Conservation (phyloP, 2,888 invertebrate species). For the Heliconius aoede region DNA sequence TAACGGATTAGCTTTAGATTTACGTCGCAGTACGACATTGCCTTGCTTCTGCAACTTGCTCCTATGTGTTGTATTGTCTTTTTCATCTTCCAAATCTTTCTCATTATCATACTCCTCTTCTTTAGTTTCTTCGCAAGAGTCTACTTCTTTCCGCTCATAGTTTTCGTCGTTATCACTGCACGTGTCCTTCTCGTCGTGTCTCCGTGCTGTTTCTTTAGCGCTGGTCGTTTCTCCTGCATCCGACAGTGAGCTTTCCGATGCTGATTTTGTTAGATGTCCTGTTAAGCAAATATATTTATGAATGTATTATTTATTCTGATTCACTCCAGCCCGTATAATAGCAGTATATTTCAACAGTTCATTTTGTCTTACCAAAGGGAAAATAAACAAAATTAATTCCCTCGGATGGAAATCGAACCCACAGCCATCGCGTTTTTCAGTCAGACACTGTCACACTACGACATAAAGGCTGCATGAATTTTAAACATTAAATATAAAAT, state of each 20-base stretch:
- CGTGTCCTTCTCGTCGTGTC: conserved; percentile 88
- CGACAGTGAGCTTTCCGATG: conserved; percentile 94
- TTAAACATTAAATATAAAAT: too few relatives aligned
- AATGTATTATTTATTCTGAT: too few relatives aligned
- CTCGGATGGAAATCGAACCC: too few relatives aligned
- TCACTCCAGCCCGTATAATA: too few relatives aligned
- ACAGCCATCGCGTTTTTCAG: too few relatives aligned
- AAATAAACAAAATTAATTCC: too few relatives aligned
- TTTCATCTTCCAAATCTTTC: conserved; percentile 62
- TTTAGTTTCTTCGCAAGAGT: conserved; percentile 70
- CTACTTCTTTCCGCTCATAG: conserved; percentile 54
- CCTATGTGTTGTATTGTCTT: conserved; percentile 55
- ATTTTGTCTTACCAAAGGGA: too few relatives aligned
- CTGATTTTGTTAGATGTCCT: conserved; percentile 88
- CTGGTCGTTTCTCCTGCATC: conserved; percentile 87
- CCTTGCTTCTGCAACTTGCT: conserved; percentile 75
- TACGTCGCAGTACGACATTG: conserved; percentile 84
- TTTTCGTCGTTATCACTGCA: conserved; percentile 87
- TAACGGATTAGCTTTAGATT: conserved; percentile 86
- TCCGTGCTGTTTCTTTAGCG: conserved; percentile 87
- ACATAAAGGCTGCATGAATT: too few relatives aligned
- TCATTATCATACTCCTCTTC: conserved; percentile 70
- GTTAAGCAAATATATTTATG: conserved; percentile 2
- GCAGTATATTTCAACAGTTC: too few relatives aligned
- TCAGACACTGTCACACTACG: too few relatives aligned